Percentiles rank a stretch among this genome's conserved stretches.
These are phyloP conservation scores for Melinaea menophilus DNA, from an alignment of 2,888 invertebrate species.

Conservation along the genomic window DNA sequence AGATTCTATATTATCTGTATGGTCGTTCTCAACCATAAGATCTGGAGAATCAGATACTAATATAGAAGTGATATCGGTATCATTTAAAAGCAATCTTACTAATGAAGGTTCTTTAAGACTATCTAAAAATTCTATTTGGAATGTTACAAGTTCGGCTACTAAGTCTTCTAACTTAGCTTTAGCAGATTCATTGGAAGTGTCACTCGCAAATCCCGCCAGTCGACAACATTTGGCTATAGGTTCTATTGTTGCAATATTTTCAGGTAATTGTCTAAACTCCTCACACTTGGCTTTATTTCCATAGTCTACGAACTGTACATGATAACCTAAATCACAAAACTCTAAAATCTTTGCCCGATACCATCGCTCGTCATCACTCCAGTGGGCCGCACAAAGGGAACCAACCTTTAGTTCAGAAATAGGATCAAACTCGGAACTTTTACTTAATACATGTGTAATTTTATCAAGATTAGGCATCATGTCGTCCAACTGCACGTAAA, in stretches of 20 bases:
- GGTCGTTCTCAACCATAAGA: constrained; percentile 18
- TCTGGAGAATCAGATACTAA: constrained; percentile 23
- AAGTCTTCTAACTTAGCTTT: constrained; percentile 58
- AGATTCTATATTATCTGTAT: constrained; percentile 13
- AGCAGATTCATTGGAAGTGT: constrained; percentile 63
- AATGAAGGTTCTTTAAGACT: constrained; percentile 76
- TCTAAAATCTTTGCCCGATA: constrained; percentile 81
- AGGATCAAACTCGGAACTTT: constrained; percentile 72
- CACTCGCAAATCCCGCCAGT: constrained; percentile 68
- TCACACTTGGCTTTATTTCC: constrained; percentile 81
- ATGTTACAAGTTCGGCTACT: constrained; percentile 53
- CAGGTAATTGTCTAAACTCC: constrained; percentile 79
- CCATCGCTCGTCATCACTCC: constrained; percentile 81
- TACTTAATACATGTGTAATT: constrained; percentile 76
- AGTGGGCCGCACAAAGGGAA: constrained; percentile 81
- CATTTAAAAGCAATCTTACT: constrained; percentile 78
- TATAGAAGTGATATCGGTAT: constrained; percentile 57
- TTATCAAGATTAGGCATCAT: constrained; percentile 76
- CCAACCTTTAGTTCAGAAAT: constrained; percentile 77
- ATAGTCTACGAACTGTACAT: constrained; percentile 83
- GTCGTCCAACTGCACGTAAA: constrained; percentile 84
- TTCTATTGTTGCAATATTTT: constrained; percentile 75
- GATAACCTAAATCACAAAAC: constrained; percentile 73
- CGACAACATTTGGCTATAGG: constrained; percentile 81
- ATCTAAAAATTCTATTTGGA: constrained; percentile 80